Evolutionary conservation across 2,888 invertebrate species (phyloP), one percentile per base, ranked within the genome.

Genomic region (Dicyrtomina minuta): DNA sequence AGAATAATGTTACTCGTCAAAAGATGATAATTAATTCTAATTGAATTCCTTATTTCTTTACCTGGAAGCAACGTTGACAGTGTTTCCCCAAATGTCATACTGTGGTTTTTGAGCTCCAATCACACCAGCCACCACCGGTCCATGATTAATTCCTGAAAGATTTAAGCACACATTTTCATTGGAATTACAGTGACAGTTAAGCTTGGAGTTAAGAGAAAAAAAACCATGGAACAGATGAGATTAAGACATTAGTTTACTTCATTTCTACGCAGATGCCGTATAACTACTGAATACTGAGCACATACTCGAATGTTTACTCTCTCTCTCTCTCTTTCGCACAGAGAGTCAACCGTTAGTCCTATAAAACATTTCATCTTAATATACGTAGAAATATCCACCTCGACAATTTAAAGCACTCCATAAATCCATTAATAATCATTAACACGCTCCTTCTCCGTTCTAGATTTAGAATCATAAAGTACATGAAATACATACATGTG

Each of bases 61-160:
- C 33, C 33, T 33, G 5, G 94, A 95, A 1, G 97, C 96, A 13
- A 97, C 94, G 81, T 97, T 97, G 17, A 98, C 98, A 0, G 97
- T 96, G 83, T 98, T 96, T 15, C 97, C 96, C 97, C 97, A 98
- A 79, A 98, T 97, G 81, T 98, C 97, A 83, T 96, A 97, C 83
- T 39, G 53, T 22, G 53, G 53, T 53, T 53, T 53, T 24, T 53
- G 53, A 58, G 67, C 55, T 33, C 70, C 72, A 59, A 71, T 71
- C 20, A 97, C 96, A 0, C 96, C 97, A 0, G 96, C 96, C 81
- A 96, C 96, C 26, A 96, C 94, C 0, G 93, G 90, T 0, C 95
- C 95, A 81, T 92, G 91, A 81, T 89, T 91, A 65, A 95, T 82
- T 72, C 94, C 93, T 93, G 80, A 12, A 33, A 51, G 79, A 75